Base-by-base conservation (phyloP, 2,113 vertebrate species). In the Chaenocephalus aceratus region DNA sequence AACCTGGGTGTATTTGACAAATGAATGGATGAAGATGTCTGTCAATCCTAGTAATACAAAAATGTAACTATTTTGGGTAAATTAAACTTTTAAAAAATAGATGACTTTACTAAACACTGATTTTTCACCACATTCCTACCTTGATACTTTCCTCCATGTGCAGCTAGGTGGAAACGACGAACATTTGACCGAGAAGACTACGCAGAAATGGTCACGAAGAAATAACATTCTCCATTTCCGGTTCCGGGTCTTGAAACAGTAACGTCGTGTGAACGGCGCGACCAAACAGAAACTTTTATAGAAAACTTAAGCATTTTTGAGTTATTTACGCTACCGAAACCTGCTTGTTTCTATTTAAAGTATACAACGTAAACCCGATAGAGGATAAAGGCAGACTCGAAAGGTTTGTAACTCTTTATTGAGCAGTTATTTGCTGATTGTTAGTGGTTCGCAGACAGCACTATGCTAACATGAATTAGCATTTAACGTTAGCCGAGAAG, bases 231-330 rank as follows among this genome's bases (percentile, higher is more conserved):
- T 1, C 2, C 1, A 16, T 61, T 93, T 94, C 90, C 88, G 9
- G 11, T 94, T 95, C 94, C 93, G 85, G 90, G 85, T 91, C 68
- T 0, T 1, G 3, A 1, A 23, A 44, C 52, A 77, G 65, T 82
- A 92, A 95, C 94, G 94, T 95, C 69, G 80, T 79, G 79, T 79
- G 64, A 72, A 91, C 93, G 93, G 91, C 87, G 88, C 88, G 60
- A 36, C 66, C 15, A 12, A 79, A 56, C 21, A 88, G 72, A 92
- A 91, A 87, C 74, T 91, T 91, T 58, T 3, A 15, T 7, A 4
- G 36, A 69, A 82, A 81, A 86, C 65, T 65, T 18, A 18, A 16
- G 1, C 7, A 0, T 14, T 49, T 62, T 49, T 2, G 10, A 51
- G 67, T 30, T 14, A 30, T 81, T 77, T 64, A 5, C 49, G 0